Evolutionary conservation across 2,888 invertebrate species (phyloP), one percentile per base, ranked within the genome.

Genomic region (Sarcophaga subvicina): DNA sequence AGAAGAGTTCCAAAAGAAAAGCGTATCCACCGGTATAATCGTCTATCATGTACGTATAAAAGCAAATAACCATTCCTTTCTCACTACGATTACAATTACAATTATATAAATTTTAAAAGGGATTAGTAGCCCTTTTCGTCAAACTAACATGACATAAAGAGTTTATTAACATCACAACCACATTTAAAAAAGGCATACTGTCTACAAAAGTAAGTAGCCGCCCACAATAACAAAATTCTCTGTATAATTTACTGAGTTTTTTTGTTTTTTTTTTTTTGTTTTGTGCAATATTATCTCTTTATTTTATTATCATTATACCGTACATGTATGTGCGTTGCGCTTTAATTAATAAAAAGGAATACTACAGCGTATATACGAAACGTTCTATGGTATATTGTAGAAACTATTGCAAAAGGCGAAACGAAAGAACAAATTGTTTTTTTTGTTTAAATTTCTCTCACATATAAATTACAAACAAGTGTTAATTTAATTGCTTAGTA

Each of bases 401-500:
- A 37, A 37, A 37, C 37, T 37, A 37, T 37, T 37, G 8, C 3
- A 37, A 37, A 37, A 37, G 37, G 37, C 37, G 10, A 37, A 37
- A 37, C 37, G 10, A 37, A 37, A 37, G 37, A 37, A 54, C 54
- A 54, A 54, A 54, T 54, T 67, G 45, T 64, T 75, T n/a, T 72
- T 76, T 59, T 45, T 47, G 60, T 59, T 25, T 59, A 54, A 20
- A 49, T n/a, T 54, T 71, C 59, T 71, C 27, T 82, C 64, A 37
- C 37, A 66, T 76, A 72, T 72, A 37, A 77, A 59, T 66, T 77
- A 64, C 66, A 69, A 20, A 37, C 81, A 81, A 85, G 78, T 85
- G 81, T 60, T 79, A 75, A 79, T 75, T 78, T 64, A 78, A 81
- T 66, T 79, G 75, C 78, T 81, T 37, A 70, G 72, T 79, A 83